Percentiles rank a stretch among this genome's conserved stretches.
These are phyloP conservation scores for Heliangelus exortis DNA, from an alignment of 2,797 vertebrate genomes.

Conservation along the genomic window DNA sequence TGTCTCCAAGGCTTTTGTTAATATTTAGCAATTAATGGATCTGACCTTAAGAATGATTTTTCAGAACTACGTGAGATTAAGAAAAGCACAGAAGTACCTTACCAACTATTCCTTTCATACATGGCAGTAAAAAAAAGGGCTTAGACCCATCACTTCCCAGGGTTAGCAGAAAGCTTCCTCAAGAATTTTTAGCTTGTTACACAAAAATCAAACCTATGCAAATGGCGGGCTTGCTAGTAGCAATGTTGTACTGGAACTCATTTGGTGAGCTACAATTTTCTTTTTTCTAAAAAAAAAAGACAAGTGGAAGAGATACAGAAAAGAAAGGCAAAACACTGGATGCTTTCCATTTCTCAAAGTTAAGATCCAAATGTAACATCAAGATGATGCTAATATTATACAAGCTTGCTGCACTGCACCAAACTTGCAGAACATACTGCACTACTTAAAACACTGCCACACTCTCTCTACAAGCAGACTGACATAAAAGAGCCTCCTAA, in stretches of 20 bases:
- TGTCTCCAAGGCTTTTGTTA: neutral
- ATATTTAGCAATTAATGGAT: neutral
- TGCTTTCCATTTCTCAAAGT: conserved; percentile 79
- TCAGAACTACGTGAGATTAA: neutral
- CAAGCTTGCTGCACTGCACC: conserved; percentile 87
- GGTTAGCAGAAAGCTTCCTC: neutral
- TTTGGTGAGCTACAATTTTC: neutral
- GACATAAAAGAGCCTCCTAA: conserved; percentile 66
- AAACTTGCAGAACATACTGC: conserved; percentile 87
- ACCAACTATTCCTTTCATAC: rapidly evolving
- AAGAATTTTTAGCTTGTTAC: conserved; percentile 23
- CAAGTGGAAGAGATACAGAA: conserved; percentile 10
- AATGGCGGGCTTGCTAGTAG: conserved; percentile 40
- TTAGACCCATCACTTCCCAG: neutral
- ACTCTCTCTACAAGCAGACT: conserved; percentile 57
- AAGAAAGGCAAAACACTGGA: conserved; percentile 75
- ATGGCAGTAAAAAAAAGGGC: neutral
- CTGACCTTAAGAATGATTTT: neutral
- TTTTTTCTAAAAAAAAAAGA: neutral
- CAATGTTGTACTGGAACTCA: neutral
- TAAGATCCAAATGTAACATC: conserved; percentile 75
- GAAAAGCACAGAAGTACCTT: neutral
- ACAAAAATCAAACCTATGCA: conserved; percentile 55
- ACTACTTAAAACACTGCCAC: conserved; percentile 81
- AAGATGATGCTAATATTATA: conserved; percentile 86